Evolutionary conservation across 2,888 invertebrate species (phyloP), one percentile per base, ranked within the genome.

Genomic region (Sympetrum striolatum): DNA sequence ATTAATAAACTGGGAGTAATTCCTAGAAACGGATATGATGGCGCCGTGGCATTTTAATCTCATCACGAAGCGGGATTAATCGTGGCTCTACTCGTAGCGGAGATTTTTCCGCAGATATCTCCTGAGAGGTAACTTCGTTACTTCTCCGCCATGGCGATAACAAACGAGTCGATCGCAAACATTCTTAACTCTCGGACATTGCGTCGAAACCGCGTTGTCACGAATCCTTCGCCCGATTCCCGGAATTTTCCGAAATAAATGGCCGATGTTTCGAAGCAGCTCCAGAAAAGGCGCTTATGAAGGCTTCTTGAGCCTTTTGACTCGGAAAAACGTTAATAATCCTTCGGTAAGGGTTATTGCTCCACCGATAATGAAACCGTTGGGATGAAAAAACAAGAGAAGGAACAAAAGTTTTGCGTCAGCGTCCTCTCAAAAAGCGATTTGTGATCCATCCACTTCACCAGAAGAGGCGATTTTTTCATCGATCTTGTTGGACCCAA

Each of bases 401-500:
- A 10, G 10, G 25, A 15, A 37, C 53, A 86, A 86, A 86, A 64
- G 35, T n/a, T 58, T 73, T 22, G 15, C 60, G 31, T 31, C 86
- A 39, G 39, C 60, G 86, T 86, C 86, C 64, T 60, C 37, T 60
- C 86, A n/a, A 48, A n/a, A 58, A 86, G 2, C 86, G 86, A 64
- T 86, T 86, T 86, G 60, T 64, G 86, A 60, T 64, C 86, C n/a
- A 58, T 22, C 60, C n/a, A 37, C 31, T 73, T 73, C 31, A 64
- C 22, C n/a, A 64, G 25, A 35, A 58, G 22, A 31, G 31, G 53
- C 58, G 31, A 82, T 86, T 60, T 86, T 86, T 39, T 48, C 15
- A 86, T 86, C 86, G 86, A 86, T 86, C 86, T 86, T 37, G 10
- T 86, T 18, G 86, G 22, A 39, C 60, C 12, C 86, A 37, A 39